Conservation (phyloP, 2,797 vertebrate species). For the Gadopsis bispinosus region DNA sequence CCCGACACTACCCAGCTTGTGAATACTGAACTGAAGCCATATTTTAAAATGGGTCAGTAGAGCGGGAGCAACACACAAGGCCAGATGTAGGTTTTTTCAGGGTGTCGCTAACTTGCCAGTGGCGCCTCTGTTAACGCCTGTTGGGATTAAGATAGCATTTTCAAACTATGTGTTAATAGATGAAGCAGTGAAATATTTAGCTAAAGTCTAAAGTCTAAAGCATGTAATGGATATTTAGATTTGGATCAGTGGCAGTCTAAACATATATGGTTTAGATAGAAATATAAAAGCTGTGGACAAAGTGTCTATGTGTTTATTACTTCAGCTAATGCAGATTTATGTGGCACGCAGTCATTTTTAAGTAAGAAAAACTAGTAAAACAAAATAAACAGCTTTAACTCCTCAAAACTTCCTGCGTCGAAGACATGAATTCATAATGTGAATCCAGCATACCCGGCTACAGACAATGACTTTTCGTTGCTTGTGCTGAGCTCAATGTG, state of each 20-base stretch:
- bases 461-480: neutral
- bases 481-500: neutral
- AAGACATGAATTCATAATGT: neutral
- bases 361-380: neutral
- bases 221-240: conserved; percentile 22
- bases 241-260: conserved; percentile 9
- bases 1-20: neutral
- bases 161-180: conserved; percentile 14
- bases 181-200: conserved; percentile 21
- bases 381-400: neutral
- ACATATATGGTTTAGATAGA: neutral
- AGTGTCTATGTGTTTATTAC: neutral
- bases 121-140: neutral
- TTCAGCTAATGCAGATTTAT: conserved; percentile 5
- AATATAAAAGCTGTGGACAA: neutral
- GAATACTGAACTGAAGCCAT: conserved; percentile 15
- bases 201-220: neutral
- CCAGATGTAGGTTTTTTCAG: conserved; percentile 37
- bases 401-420: neutral
- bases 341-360: neutral
- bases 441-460: neutral
- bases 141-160: conserved; percentile 32
- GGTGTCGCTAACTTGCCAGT: neutral
- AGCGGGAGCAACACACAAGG: conserved; percentile 10
- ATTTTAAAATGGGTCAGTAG: conserved; percentile 16